phyloP scores from a whole-genome alignment of 2,797 vertebrate genomes.

The Semaprochilodus insignis region DNA sequence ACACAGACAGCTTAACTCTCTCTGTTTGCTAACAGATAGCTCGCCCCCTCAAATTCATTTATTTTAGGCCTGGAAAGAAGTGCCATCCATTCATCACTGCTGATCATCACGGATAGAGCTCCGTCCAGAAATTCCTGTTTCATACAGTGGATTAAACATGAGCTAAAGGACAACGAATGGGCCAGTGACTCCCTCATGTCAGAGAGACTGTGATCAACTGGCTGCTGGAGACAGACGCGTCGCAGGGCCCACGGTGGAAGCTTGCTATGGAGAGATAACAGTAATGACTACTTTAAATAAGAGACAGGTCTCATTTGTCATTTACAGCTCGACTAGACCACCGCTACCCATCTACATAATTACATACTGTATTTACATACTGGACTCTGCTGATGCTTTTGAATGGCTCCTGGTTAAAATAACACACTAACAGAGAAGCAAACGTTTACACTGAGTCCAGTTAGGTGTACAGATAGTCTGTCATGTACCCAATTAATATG shows the following conservation, averaged over 20 bases:
- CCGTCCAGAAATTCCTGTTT: constrained; percentile 10
- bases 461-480: background rate
- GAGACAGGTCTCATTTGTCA: background rate
- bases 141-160: constrained; percentile 27
- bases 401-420: background rate
- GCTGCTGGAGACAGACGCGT: background rate
- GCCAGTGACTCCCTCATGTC: constrained; percentile 5
- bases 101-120: constrained; percentile 31
- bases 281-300: constrained; percentile 6
- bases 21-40: background rate
- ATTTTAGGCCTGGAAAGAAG: constrained; percentile 15
- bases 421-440: background rate
- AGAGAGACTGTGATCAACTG: constrained; percentile 27
- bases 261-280: constrained; percentile 32
- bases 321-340: background rate
- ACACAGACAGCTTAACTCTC: background rate
- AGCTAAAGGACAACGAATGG: constrained; percentile 3
- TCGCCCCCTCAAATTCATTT: constrained; percentile 2
- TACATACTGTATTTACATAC: constrained; percentile 3
- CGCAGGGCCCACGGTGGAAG: constrained; percentile 6
- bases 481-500: background rate
- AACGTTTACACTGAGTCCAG: background rate
- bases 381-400: background rate
- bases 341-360: background rate
- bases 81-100: constrained; percentile 23